A percentile compares a stretch with the other conserved stretches of the same genome.
Evolutionary conservation across 1,140 invertebrate genomes (phyloP).

Genomic region (Ylistrum balloti): DNA sequence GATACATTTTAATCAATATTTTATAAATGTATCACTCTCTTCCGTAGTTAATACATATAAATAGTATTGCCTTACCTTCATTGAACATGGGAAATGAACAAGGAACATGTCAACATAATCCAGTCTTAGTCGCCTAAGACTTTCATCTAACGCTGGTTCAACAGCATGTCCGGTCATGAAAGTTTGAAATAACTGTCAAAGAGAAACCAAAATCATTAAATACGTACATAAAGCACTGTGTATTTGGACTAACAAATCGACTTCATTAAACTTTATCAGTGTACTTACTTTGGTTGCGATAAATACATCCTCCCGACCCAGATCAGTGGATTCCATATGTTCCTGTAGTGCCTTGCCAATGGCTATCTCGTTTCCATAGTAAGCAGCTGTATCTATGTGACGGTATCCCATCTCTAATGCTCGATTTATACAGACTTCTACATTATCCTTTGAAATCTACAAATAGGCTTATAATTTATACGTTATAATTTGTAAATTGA

Average conservation of each 20-base stretch:
- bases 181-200: background rate
- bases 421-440: background rate
- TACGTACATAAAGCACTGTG: background rate
- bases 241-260: background rate
- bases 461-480: background rate
- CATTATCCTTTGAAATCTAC: background rate
- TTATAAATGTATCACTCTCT: too few species aligned
- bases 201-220: background rate
- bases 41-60: too few species aligned
- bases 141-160: constrained; percentile 6
- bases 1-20: too few species aligned
- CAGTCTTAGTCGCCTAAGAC: background rate
- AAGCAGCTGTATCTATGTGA: background rate
- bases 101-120: background rate
- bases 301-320: background rate
- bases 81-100: background rate
- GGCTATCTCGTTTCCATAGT: background rate
- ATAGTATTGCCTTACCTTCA: background rate
- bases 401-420: background rate
- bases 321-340: background rate
- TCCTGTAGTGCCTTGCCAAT: background rate
- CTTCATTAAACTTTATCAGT: background rate
- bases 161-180: background rate
- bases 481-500: too few species aligned
- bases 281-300: background rate